Conservation (phyloP, 2,113 vertebrate species). For the Brienomyrus brachyistius region DNA sequence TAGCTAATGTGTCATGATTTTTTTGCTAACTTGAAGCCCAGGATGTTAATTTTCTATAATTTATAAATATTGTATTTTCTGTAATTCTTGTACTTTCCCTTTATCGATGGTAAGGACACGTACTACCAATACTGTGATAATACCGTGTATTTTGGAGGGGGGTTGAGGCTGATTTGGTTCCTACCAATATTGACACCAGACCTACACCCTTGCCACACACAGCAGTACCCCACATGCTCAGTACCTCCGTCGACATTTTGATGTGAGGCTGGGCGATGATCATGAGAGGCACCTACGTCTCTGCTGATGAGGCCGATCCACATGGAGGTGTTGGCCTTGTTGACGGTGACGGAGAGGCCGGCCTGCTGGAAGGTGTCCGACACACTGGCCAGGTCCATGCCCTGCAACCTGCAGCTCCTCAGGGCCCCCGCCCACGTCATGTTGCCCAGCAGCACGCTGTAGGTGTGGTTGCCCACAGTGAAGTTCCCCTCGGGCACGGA, state of each 20-base stretch:
- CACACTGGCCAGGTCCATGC: constrained; percentile 79
- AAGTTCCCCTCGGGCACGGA: constrained; percentile 44
- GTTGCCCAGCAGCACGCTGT: constrained; percentile 51
- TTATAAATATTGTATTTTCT: too few species aligned
- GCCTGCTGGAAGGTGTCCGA: constrained; percentile 68
- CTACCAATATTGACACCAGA: background rate
- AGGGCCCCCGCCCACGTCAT: constrained; percentile 16
- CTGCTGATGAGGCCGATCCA: constrained; percentile 11
- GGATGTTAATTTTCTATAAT: too few species aligned
- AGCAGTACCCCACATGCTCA: background rate
- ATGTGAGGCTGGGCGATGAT: background rate
- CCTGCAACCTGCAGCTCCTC: constrained; percentile 53
- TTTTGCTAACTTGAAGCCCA: too few species aligned
- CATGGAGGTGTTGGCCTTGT: constrained; percentile 28
- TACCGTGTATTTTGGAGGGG: too few species aligned
- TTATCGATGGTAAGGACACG: too few species aligned
- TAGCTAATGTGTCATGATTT: too few species aligned
- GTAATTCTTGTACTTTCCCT: too few species aligned
- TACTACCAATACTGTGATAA: background rate
- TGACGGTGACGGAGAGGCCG: constrained; percentile 38
- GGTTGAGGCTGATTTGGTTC: background rate
- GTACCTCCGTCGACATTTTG: background rate
- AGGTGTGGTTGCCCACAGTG: constrained; percentile 59
- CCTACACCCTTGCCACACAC: background rate
- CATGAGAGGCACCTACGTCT: background rate